Conservation (phyloP, 2,797 vertebrate species). For the Strix occidentalis region DNA sequence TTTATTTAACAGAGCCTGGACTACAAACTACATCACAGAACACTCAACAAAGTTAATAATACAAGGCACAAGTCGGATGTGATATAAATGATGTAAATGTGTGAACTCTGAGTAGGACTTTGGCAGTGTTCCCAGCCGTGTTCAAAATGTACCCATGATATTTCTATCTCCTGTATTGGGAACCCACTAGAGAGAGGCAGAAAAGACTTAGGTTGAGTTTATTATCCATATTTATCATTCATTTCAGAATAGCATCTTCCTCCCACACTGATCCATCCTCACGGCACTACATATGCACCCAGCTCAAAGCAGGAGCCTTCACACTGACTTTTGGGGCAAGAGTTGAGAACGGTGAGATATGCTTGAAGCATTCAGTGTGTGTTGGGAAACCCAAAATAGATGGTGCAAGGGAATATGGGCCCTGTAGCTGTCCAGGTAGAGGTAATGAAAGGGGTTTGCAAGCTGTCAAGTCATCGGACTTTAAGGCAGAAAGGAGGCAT, state of each 20-base stretch:
- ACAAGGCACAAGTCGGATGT: constrained; percentile 55
- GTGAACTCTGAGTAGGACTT: constrained; percentile 66
- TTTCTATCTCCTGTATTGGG: constrained; percentile 61
- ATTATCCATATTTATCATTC: constrained; percentile 61
- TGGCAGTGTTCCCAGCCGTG: constrained; percentile 45
- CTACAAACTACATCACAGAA: constrained; percentile 49
- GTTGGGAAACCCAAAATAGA: constrained; percentile 30
- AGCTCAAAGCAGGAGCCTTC: constrained; percentile 40
- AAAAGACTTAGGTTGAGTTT: constrained; percentile 52
- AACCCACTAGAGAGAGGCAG: constrained; percentile 49
- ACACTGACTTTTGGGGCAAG: constrained; percentile 42
- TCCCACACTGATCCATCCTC: constrained; percentile 42
- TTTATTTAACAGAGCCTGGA: constrained; percentile 34
- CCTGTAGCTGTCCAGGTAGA: background rate
- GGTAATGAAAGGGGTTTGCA: background rate
- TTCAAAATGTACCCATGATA: constrained; percentile 70
- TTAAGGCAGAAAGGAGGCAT: background rate
- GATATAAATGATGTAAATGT: constrained; percentile 68
- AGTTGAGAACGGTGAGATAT: constrained; percentile 3
- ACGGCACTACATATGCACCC: background rate
- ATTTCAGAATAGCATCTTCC: constrained; percentile 62
- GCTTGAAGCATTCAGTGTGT: background rate
- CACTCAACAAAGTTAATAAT: constrained; percentile 59
- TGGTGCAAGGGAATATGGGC: background rate
- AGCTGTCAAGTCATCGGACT: background rate